Conservation (phyloP, 2,888 invertebrate species). For the Caenorhabditis sp. region DNA sequence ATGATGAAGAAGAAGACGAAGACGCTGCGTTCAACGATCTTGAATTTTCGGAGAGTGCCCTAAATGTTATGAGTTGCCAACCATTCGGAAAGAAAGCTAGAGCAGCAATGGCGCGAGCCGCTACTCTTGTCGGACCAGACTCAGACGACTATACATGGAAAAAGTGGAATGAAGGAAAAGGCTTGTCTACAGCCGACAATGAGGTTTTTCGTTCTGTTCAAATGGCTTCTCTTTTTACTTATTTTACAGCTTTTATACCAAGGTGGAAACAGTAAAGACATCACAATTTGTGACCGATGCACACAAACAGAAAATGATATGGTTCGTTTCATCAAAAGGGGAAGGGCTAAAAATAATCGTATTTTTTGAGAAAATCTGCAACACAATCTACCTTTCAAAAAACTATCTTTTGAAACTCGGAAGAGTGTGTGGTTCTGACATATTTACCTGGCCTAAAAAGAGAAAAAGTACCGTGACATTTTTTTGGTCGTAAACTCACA, state of each 20-base stretch:
- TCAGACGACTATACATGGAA: no score
- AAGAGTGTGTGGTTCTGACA: no score
- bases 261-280: constrained; percentile 9
- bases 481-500: no score
- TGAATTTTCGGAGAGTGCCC: not conserved
- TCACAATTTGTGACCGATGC: constrained; percentile 9
- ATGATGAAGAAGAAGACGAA: no score
- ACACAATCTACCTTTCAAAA: no score
- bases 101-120: not conserved
- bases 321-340: not conserved
- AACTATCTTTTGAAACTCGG: no score
- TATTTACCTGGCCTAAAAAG: no score
- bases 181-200: not conserved
- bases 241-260: constrained; percentile 1
- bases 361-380: no score
- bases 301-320: constrained; percentile 13
- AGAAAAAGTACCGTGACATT: no score
- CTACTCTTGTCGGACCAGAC: no score
- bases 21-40: no score
- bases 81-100: not conserved
- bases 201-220: not conserved
- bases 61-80: not conserved
- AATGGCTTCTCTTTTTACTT: not conserved
- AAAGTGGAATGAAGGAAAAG: not conserved
- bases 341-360: no score